A percentile compares a stretch with the other conserved stretches of the same genome.
Conservation (phyloP, 2,797 vertebrate genomes). For the Crenichthys baileyi region DNA sequence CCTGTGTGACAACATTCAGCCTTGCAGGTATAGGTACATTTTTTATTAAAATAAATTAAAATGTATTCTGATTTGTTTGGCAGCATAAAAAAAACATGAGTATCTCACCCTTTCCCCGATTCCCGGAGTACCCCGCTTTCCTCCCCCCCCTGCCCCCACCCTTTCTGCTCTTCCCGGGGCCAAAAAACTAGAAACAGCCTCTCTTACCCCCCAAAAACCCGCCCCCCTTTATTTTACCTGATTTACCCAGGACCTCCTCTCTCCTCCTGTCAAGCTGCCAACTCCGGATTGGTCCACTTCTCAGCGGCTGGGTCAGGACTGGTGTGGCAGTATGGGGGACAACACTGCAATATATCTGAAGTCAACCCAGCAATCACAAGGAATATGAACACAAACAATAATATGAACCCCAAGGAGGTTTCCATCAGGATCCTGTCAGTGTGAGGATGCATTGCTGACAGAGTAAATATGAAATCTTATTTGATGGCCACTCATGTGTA, state of each 20-base stretch:
- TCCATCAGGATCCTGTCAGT: slow-evolving; percentile 71
- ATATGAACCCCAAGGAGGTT: slow-evolving; percentile 48
- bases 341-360: slow-evolving; percentile 29
- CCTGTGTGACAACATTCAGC: slow-evolving; percentile 71
- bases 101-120: slow-evolving; percentile 34
- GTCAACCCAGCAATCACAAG: slow-evolving; percentile 12
- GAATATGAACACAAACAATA: slow-evolving; percentile 40
- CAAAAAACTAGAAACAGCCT: too few species aligned
- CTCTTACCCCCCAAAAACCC: slow-evolving; percentile 31
- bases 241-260: slow-evolving; percentile 19
- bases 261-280: slow-evolving; percentile 19
- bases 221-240: too few species aligned
- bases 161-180: slow-evolving; percentile 53
- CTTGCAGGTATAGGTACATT: slow-evolving; percentile 75
- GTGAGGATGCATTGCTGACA: slow-evolving; percentile 44
- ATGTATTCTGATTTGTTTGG: background rate
- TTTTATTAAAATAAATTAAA: background rate
- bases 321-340: slow-evolving; percentile 45
- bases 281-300: slow-evolving; percentile 10
- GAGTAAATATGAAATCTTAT: slow-evolving; percentile 19
- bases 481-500: slow-evolving; percentile 20
- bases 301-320: slow-evolving; percentile 1
- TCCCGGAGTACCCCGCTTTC: too few species aligned
- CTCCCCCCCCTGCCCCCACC: slow-evolving; percentile 20
- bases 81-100: background rate